Percentiles rank a stretch among this genome's conserved stretches.
Evolutionary conservation across 1,140 invertebrate species (phyloP).

Genomic region (Drosophila sucinea): DNA sequence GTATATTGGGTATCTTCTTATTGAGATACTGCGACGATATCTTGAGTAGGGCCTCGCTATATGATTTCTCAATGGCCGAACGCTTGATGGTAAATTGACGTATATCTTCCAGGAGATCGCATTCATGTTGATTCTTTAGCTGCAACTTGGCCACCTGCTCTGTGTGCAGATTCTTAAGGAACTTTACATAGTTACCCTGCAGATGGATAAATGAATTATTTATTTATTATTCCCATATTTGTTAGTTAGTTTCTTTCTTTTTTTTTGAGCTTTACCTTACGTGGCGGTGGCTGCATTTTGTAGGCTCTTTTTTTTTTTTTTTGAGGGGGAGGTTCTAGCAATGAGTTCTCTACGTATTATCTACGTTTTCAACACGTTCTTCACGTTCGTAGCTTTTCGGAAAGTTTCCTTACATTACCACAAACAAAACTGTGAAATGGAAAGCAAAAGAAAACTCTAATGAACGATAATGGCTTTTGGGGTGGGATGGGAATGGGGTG

Average conservation of each 20-base stretch:
- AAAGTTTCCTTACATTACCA: no score
- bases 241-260: neutral
- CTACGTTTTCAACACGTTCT: slow-evolving; percentile 28
- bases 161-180: slow-evolving; percentile 94
- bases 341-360: slow-evolving; percentile 21
- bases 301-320: slow-evolving; percentile 36
- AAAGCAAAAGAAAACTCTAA: no score
- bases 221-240: neutral
- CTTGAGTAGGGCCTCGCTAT: slow-evolving; percentile 95
- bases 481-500: no score
- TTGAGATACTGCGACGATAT: slow-evolving; percentile 95
- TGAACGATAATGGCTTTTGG: no score
- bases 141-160: slow-evolving; percentile 96
- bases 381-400: neutral
- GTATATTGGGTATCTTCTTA: slow-evolving; percentile 95
- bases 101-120: slow-evolving; percentile 96
- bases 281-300: slow-evolving; percentile 82
- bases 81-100: slow-evolving; percentile 96
- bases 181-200: slow-evolving; percentile 94
- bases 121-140: slow-evolving; percentile 97
- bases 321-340: no score
- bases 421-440: no score
- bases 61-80: slow-evolving; percentile 96
- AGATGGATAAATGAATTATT: neutral
- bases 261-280: slow-evolving; percentile 65